Evolutionary conservation across 2,113 vertebrate species (phyloP), one percentile per base, ranked within the genome.

Genomic region (Nibea albiflora): DNA sequence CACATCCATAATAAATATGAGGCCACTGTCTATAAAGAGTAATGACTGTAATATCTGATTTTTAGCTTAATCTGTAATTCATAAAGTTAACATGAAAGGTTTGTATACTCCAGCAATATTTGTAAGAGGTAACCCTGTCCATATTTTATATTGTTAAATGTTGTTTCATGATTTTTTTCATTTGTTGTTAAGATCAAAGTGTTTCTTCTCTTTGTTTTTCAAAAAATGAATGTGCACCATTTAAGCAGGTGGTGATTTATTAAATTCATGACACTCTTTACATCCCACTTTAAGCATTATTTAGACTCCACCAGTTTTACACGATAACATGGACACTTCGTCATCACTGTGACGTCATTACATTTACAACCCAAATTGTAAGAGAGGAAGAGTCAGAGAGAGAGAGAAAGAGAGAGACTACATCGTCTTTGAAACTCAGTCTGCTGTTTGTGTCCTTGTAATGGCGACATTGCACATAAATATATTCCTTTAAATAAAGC

Each of bases 201-300:
- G 35, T 39, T 39, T 9, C 35, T 26, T 26, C 24, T 26, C 35
- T 39, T 39, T 39, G 35, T 39, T 39, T 39, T 39, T 39, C 6
- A 39, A 39, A 39, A 9, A 39, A 39, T 39, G 35, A 35, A 39
- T 39, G 24, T 58, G 52, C 22, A 58, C 22, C 47, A 47, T 11
- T 68, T 61, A 62, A 82, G 66, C 84, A 85, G 47, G 22, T 73
- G 71, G 22, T 64, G 80, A 95, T 98, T 98, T 98, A 99, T 98
- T 97, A 92, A 96, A 95, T 96, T 89, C 96, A 96, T 96, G 95
- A 98, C 96, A 98, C 93, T 86, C 95, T 96, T 97, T 97, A 97
- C 96, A 98, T 95, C 96, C 94, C 95, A 95, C 94, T 75, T 71
- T 24, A 81, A 85, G 54, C 76, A 76, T 78, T 84, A 82, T 76